Evolutionary conservation across 2,888 invertebrate genomes (phyloP).

Genomic region (Sepioteuthis lessoniana): DNA sequence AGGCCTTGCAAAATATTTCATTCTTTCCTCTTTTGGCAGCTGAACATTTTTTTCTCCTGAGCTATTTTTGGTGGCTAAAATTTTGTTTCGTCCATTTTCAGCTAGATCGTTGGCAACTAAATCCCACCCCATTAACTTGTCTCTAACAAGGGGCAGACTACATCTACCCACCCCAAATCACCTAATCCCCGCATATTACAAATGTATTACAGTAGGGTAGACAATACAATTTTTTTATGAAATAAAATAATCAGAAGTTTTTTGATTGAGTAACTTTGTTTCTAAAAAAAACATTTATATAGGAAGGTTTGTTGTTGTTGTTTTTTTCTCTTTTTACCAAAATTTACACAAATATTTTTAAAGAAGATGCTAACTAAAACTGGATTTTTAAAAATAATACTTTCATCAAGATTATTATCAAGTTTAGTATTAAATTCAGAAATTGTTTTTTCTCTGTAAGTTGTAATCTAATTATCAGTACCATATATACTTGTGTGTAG

Average conservation of each 20-base stretch:
- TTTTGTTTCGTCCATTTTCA: background rate
- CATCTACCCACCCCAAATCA: background rate
- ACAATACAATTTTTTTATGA: background rate
- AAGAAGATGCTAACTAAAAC: background rate
- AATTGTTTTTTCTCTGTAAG: background rate
- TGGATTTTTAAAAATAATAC: too few relatives aligned
- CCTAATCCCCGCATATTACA: background rate
- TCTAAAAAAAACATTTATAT: too few relatives aligned
- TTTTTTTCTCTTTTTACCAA: too few relatives aligned
- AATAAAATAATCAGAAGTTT: background rate
- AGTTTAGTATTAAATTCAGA: background rate
- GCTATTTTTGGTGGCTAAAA: background rate
- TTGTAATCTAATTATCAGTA: too few relatives aligned
- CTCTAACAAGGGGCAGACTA: background rate
- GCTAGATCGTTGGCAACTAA: background rate
- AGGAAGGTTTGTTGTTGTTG: too few relatives aligned
- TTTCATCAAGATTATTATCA: too few relatives aligned
- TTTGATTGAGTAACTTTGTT: too few relatives aligned
- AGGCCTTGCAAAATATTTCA: constrained; percentile 4
- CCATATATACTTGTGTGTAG: too few relatives aligned
- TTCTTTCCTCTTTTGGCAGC: background rate
- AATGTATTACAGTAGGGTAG: too few relatives aligned
- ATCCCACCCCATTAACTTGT: background rate
- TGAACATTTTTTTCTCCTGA: background rate
- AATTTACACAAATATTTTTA: background rate